Base-by-base conservation (phyloP, 2,888 invertebrate species). In the Trichopoda pennipes region DNA sequence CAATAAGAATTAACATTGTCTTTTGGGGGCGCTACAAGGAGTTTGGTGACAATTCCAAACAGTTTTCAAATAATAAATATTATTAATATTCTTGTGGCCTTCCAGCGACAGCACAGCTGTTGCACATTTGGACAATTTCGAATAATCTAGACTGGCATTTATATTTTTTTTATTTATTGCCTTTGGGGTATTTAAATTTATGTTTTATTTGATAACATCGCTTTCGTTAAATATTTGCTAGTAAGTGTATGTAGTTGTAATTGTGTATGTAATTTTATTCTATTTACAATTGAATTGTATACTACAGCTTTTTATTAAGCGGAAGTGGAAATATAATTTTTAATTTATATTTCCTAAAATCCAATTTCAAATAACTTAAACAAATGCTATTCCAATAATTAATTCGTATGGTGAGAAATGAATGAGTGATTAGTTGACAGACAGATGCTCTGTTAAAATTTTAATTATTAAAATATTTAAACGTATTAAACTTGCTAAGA, bases 81-180 rank as follows among this genome's bases (percentile, higher is more conserved):
- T 73, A 32, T 73, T 66, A 51, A 55, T 77, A 38, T 56, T 49
- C 23, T 47, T 63, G 78, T 76, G 82, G 81, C 79, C 85, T 86
- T 85, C 83, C 79, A 86, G 88, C 86, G 84, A 80, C 85, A 85
- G 83, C 83, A 83, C 88, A 88, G 86, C 87, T 88, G 88, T 85
- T 88, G 70, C 76, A 85, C 88, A 88, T 86, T 86, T 87, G 88
- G 84, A 85, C 87, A 88, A 85, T 85, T 88, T 87, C 86, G 86
- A 88, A 85, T 86, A 84, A 74, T 84, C 84, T 86, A 77, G 58
- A 75, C 70, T 69, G 75, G 53, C 75, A 75, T 70, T 70, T 75
- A 55, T 21, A 35, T n/a, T 14, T 56, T 63, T 61, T 56, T 61
- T 66, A 78, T 80, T 82, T 78, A 78, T 80, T 49, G 63, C 72